These are phyloP conservation scores for Distichodus sexfasciatus DNA, from an alignment of 2,797 vertebrate genomes.

Conservation along the genomic window DNA sequence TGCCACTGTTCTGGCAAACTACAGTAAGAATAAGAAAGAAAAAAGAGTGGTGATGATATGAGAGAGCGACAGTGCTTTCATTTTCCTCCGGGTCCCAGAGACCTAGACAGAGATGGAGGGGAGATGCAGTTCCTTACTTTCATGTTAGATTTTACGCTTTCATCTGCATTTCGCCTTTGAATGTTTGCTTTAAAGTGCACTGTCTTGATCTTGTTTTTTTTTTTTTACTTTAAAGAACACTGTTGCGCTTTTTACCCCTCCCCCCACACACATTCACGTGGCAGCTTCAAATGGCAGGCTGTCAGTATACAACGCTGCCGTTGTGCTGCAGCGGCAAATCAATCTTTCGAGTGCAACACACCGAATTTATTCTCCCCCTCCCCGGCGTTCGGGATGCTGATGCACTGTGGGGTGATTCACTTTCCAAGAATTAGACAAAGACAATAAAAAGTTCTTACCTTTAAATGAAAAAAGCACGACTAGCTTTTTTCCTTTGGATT, in stretches of 20 bases:
- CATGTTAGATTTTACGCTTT: conserved; percentile 54
- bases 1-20: not conserved
- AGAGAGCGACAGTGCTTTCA: not conserved
- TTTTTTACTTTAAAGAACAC: conserved; percentile 7
- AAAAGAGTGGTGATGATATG: not conserved
- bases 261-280: not conserved
- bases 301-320: not conserved
- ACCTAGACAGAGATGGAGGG: not conserved
- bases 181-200: conserved; percentile 34
- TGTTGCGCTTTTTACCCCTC: not conserved
- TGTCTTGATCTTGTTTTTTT: conserved; percentile 41
- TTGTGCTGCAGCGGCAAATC: not conserved
- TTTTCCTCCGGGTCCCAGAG: conserved; percentile 21
- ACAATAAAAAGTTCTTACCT: no score
- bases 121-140: conserved; percentile 42
- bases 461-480: no score
- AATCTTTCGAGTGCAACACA: not conserved
- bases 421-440: not conserved
- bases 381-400: not conserved
- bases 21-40: no score
- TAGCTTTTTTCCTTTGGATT: no score
- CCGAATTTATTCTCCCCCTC: not conserved
- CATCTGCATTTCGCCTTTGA: conserved; percentile 52
- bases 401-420: not conserved
- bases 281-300: not conserved